A percentile compares a stretch with the other conserved stretches of the same genome.
Conservation (phyloP, 1,140 invertebrate genomes). For the Sarcophaga bullata region DNA sequence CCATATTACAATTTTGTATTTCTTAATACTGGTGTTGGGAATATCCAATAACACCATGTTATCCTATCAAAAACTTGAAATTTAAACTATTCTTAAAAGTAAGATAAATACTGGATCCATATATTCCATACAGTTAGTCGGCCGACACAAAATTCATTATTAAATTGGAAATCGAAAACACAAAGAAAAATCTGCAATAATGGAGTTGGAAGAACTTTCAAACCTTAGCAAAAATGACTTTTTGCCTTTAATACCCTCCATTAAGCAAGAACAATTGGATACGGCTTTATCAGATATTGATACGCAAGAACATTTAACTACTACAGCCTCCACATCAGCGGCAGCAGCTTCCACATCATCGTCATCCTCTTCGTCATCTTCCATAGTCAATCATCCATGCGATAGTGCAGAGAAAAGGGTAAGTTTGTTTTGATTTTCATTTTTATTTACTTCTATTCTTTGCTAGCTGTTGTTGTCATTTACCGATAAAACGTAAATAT, state of each 20-base stretch:
- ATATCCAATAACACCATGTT: too few species aligned
- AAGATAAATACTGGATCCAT: too few species aligned
- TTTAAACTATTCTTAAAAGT: too few species aligned
- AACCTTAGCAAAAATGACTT: constrained; percentile 62
- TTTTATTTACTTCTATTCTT: background rate
- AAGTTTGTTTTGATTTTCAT: constrained; percentile 47
- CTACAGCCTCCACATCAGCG: constrained; percentile 45
- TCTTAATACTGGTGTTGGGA: too few species aligned
- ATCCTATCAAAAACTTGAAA: too few species aligned
- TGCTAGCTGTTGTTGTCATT: background rate
- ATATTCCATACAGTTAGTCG: too few species aligned
- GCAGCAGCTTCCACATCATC: constrained; percentile 58
- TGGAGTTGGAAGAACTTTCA: constrained; percentile 62
- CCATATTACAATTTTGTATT: background rate
- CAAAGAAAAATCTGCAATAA: constrained; percentile 43
- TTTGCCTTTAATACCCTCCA: constrained; percentile 58
- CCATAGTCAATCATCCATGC: constrained; percentile 61
- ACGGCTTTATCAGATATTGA: constrained; percentile 53
- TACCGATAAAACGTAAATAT: too few species aligned
- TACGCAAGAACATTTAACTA: constrained; percentile 52
- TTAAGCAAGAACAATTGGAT: constrained; percentile 64
- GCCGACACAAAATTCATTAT: too few species aligned
- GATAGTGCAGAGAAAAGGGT: constrained; percentile 64
- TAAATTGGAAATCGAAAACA: background rate
- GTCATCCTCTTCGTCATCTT: constrained; percentile 48